Base-by-base conservation (phyloP, 2,113 vertebrate genomes). In the Xiphorhynchus elegans region DNA sequence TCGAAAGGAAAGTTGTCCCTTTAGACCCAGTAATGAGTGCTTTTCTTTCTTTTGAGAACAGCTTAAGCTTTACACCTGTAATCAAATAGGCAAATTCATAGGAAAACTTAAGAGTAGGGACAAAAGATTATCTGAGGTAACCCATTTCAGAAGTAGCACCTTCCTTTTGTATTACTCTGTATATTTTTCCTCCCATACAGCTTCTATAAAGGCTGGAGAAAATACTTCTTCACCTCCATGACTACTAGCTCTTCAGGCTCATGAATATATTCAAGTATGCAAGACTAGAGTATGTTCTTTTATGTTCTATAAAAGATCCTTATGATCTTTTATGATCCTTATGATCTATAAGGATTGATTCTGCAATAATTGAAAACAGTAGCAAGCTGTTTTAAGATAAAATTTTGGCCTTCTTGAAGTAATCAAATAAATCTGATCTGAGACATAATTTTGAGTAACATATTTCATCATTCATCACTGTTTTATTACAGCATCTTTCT, bases 1-100 rank as follows among this genome's bases (percentile, higher is more conserved):
- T 35, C 0, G 0, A 84, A 81, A 56, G 13, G 7, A 33, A 59
- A 11, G 14, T 23, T 75, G 7, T 75, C 19, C 13, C 13, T 75
- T 87, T 47, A 70, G 47, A 68, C 17, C 2, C 62, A 60, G 16
- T 44, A 69, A 64, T 64, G 44, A 42, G 6, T 11, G 56, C 16
- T 80, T 21, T 89, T 23, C 59, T 67, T 17, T 4, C 2, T 67
- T 84, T 21, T 58, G 25, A 37, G 28, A 91, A 39, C 20, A 40
- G 29, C 20, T 87, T 74, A 39, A 66, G 13, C 26, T 81, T 77
- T 87, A 29, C n/a, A 49, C 5, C 4, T n/a, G 39, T 73, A 73
- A 39, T 5, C 33, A 84, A 80, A 39, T 28, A 52, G 33, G 16
- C 6, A 81, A 68, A 77, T 60, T 49, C n/a, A 25, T 24, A 3